Conservation (phyloP, 1,140 invertebrate genomes). For the Atopsyche davidsoni region DNA sequence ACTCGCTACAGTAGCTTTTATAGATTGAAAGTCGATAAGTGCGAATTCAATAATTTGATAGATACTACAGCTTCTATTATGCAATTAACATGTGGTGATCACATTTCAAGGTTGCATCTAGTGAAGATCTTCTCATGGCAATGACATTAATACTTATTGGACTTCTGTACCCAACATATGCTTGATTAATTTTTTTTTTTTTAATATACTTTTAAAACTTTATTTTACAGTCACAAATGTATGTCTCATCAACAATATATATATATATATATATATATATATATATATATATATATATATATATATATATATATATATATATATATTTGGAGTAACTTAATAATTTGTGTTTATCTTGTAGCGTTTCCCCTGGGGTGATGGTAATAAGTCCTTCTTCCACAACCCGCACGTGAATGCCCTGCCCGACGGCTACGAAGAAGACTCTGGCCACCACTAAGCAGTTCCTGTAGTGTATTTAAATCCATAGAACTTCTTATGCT, state of each 20-base stretch:
- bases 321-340: neutral
- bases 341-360: constrained; percentile 36
- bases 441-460: constrained; percentile 24
- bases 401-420: constrained; percentile 75
- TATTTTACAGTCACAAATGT: neutral
- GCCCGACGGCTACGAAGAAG: constrained; percentile 73
- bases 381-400: constrained; percentile 76
- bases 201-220: neutral
- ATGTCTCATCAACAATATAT: neutral
- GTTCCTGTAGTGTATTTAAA: too few species aligned
- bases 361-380: constrained; percentile 86
- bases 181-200: neutral
- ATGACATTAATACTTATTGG: too few species aligned
- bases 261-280: neutral
- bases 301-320: neutral
- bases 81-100: too few species aligned
- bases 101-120: too few species aligned
- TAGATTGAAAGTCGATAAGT: too few species aligned
- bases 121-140: too few species aligned
- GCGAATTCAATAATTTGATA: too few species aligned
- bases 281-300: neutral
- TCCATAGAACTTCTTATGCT: too few species aligned
- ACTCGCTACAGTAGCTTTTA: too few species aligned
- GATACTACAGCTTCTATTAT: too few species aligned
- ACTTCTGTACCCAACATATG: neutral